Percentiles rank a stretch among this genome's conserved stretches.
These are phyloP conservation scores for Coluber constrictor DNA, from an alignment of 2,797 vertebrate genomes.

Conservation along the genomic window DNA sequence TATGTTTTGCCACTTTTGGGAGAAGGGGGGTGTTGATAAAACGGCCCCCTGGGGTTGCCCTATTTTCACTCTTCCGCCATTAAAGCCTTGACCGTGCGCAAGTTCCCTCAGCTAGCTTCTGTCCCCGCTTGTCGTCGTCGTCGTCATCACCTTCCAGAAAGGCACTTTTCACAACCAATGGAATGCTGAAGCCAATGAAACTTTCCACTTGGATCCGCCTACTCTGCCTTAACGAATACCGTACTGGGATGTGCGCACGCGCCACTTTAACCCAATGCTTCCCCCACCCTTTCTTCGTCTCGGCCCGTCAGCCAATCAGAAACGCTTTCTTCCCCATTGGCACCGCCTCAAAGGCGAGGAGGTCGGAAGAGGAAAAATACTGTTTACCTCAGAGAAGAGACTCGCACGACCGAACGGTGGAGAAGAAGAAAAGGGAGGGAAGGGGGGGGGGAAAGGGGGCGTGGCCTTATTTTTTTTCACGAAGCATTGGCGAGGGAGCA, in stretches of 20 bases:
- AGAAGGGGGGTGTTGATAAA: background rate
- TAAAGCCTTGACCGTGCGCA: background rate
- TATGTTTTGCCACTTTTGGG: background rate
- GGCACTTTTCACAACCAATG: background rate
- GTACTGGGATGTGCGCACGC: background rate
- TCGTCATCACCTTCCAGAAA: background rate
- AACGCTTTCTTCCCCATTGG: background rate
- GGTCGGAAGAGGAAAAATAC: background rate
- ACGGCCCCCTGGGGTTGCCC: fast-evolving
- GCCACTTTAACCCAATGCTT: background rate
- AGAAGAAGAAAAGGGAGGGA: background rate
- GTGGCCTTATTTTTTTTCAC: background rate
- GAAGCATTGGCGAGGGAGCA: background rate
- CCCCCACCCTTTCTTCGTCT: background rate
- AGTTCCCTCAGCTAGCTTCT: background rate
- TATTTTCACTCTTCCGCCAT: no score
- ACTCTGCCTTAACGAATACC: background rate
- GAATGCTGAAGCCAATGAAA: background rate
- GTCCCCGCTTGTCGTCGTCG: background rate
- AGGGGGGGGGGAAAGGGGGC: background rate
- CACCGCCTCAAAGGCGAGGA: background rate
- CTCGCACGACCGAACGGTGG: background rate
- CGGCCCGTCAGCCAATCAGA: conserved; percentile 29
- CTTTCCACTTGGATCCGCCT: background rate
- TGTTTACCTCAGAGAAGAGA: background rate